Conservation (phyloP, 2,888 invertebrate genomes). For the Melanargia galathea region DNA sequence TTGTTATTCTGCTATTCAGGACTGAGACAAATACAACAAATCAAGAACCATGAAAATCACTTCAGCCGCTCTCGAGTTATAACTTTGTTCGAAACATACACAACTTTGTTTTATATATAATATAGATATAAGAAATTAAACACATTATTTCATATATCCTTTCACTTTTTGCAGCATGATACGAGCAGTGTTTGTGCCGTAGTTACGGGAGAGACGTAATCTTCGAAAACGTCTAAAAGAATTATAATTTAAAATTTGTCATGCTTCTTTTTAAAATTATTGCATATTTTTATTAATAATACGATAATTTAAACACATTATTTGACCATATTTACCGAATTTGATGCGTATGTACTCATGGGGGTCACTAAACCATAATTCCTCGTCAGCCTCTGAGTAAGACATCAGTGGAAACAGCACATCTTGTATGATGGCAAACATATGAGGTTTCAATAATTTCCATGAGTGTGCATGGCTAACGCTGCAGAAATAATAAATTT, state of each 20-base stretch:
- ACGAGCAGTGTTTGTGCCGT: conserved; percentile 96
- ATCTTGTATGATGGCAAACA: conserved; percentile 95
- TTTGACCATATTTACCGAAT: conserved; percentile 85
- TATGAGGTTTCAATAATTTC: conserved; percentile 98
- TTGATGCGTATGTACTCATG: conserved; percentile 98
- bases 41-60: no score
- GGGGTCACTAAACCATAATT: conserved; percentile 97
- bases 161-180: conserved; percentile 95
- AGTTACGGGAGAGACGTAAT: conserved; percentile 96
- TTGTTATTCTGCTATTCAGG: no score
- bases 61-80: no score
- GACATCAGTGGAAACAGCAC: conserved; percentile 98
- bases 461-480: conserved; percentile 96
- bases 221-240: conserved; percentile 94
- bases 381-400: conserved; percentile 96
- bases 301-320: not conserved
- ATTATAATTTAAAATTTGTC: no score
- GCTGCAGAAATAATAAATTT: conserved; percentile 65
- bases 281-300: not conserved
- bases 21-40: no score
- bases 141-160: no score
- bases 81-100: no score
- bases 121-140: no score
- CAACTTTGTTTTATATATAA: no score
- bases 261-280: not conserved